A percentile compares a stretch with the other conserved stretches of the same genome.
These are phyloP conservation scores for Thecophora atra DNA, from an alignment of 2,888 invertebrate species.

Conservation along the genomic window DNA sequence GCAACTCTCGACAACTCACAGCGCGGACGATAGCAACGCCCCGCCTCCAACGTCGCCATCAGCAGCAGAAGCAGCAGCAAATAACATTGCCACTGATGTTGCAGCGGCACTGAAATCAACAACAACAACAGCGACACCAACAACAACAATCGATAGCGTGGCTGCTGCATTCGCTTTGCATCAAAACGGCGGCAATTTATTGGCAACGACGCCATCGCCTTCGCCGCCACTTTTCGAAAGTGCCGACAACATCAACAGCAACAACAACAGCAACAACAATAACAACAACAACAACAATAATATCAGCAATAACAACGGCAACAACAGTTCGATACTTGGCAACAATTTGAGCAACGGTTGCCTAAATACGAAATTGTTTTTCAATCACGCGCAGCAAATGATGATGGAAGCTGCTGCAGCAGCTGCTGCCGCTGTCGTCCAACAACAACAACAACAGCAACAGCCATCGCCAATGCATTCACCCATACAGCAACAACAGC, in stretches of 20 bases:
- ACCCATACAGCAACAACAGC: conserved; percentile 45
- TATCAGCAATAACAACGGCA: not conserved
- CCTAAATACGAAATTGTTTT: conserved; percentile 61
- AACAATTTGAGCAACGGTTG: conserved; percentile 50
- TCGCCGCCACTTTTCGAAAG: conserved; percentile 60
- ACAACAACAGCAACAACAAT: conserved; percentile 28
- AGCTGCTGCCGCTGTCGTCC: conserved; percentile 58
- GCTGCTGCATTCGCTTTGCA: conserved; percentile 62
- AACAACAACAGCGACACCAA: conserved; percentile 52
- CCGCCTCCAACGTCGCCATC: conserved; percentile 37
- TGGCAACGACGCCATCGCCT: conserved; percentile 63
- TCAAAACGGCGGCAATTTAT: conserved; percentile 65
- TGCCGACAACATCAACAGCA: conserved; percentile 36
- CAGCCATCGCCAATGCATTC: conserved; percentile 58
- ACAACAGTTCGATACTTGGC: conserved; percentile 17
- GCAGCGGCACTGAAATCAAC: conserved; percentile 61
- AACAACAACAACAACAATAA: not conserved
- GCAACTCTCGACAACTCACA: conserved; percentile 74
- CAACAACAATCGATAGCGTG: conserved; percentile 50
- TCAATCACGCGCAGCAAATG: conserved; percentile 65
- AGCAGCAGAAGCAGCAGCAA: conserved; percentile 33
- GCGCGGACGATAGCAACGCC: conserved; percentile 39
- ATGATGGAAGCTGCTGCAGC: conserved; percentile 64
- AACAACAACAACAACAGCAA: conserved; percentile 54
- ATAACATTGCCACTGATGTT: conserved; percentile 60